phyloP scores from a whole-genome alignment of 2,888 invertebrate genomes.

The Apoda limacodes region DNA sequence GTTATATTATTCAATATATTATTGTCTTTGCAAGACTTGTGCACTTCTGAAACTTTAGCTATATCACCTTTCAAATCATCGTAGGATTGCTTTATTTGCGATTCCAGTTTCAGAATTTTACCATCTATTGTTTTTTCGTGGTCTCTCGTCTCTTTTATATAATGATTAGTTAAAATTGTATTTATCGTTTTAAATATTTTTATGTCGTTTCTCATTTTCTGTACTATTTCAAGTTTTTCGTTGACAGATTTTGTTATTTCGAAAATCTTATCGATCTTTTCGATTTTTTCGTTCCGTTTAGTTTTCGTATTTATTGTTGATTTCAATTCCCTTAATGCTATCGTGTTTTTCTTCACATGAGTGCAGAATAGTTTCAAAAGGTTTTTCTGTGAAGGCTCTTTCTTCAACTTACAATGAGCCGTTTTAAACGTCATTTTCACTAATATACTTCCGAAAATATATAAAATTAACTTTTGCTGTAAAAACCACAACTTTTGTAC shows the following conservation, averaged over 20 bases:
- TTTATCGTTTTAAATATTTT: constrained; percentile 60
- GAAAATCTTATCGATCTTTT: constrained; percentile 31
- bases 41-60: constrained; percentile 30
- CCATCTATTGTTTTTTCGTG: constrained; percentile 44
- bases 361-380: constrained; percentile 39
- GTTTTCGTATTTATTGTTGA: constrained; percentile 35
- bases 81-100: constrained; percentile 44
- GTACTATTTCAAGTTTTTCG: constrained; percentile 56
- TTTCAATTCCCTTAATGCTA: constrained; percentile 46
- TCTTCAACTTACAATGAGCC: constrained; percentile 20
- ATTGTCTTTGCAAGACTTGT: constrained; percentile 31
- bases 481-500: no score
- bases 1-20: constrained; percentile 28
- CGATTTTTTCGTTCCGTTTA: constrained; percentile 30
- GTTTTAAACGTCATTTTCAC: constrained; percentile 34
- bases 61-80: constrained; percentile 43
- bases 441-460: no score
- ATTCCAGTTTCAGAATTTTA: constrained; percentile 48
- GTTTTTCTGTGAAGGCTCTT: constrained; percentile 30
- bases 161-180: constrained; percentile 57
- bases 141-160: constrained; percentile 50
- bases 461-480: no score
- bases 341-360: constrained; percentile 48
- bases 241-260: constrained; percentile 46
- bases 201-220: constrained; percentile 55